phyloP scores from a whole-genome alignment of 2,797 vertebrate species.

The Phylloscopus collybita region DNA sequence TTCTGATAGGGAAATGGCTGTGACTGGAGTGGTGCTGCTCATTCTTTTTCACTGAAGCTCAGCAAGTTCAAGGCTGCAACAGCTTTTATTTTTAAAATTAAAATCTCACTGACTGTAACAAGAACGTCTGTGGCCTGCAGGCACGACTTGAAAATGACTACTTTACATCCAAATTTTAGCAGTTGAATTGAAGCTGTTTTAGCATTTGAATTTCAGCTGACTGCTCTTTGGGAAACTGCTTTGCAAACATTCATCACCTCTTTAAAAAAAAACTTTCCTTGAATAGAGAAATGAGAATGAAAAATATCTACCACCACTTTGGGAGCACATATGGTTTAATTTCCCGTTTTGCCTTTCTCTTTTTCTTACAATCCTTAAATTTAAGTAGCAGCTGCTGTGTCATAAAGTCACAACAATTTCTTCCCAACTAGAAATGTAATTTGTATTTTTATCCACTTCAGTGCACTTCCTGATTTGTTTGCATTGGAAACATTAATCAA shows the following conservation, averaged over 20 bases:
- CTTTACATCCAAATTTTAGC: background rate
- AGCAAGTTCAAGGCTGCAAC: background rate
- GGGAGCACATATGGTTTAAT: background rate
- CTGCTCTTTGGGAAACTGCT: background rate
- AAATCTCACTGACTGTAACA: background rate
- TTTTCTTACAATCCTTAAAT: background rate
- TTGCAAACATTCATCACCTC: background rate
- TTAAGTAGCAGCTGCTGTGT: background rate
- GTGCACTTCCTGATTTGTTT: background rate
- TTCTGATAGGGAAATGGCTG: background rate
- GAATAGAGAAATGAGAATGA: background rate
- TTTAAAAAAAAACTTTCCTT: background rate
- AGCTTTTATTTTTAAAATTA: slow-evolving; percentile 1
- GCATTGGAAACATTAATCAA: background rate
- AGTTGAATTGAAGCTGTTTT: background rate
- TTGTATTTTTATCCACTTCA: background rate
- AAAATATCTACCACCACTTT: background rate
- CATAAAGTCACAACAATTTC: background rate
- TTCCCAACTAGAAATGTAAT: background rate
- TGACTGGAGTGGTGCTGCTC: background rate
- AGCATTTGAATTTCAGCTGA: background rate
- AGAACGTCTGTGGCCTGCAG: background rate
- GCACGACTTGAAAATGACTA: background rate
- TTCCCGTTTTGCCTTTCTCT: background rate
- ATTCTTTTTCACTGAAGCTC: background rate